These are phyloP conservation scores for Calliopum simillimum DNA, from an alignment of 2,888 invertebrate genomes.

Conservation along the genomic window DNA sequence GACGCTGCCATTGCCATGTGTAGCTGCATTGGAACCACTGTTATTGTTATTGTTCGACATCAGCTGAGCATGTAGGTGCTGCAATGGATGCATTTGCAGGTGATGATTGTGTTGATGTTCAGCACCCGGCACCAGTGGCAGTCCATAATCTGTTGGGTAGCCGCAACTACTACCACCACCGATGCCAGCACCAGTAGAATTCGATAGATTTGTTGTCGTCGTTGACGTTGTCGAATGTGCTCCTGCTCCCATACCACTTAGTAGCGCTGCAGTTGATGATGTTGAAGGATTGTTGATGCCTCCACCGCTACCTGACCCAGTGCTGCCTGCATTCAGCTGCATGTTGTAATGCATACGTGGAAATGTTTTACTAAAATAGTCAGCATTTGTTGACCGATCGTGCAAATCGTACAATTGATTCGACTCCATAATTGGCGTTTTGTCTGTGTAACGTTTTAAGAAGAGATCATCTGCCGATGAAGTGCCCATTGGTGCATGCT, in stretches of 20 bases:
- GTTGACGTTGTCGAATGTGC: conserved; percentile 64
- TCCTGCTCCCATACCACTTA: conserved; percentile 49
- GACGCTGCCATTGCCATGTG: conserved; percentile 48
- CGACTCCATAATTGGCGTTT: conserved; percentile 79
- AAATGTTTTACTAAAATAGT: conserved; percentile 74
- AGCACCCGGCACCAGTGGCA: conserved; percentile 74
- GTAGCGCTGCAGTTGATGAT: conserved; percentile 37
- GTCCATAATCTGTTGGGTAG: conserved; percentile 83
- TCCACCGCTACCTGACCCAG: conserved; percentile 46
- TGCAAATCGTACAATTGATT: conserved; percentile 64
- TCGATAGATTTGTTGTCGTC: conserved; percentile 59
- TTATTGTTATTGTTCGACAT: conserved; percentile 46
- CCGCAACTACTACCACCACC: conserved; percentile 61
- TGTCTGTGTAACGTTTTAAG: conserved; percentile 77
- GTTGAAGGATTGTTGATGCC: conserved; percentile 51
- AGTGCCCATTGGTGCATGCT: conserved; percentile 61
- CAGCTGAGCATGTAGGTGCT: conserved; percentile 61
- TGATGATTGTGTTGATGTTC: conserved; percentile 66
- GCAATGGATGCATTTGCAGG: conserved; percentile 68
- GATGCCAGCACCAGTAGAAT: conserved; percentile 46
- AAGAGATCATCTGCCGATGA: conserved; percentile 67
- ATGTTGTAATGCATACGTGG: conserved; percentile 68
- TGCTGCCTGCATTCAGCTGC: conserved; percentile 44
- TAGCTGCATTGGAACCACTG: conserved; percentile 34
- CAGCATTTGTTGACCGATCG: conserved; percentile 66